Conservation (phyloP, 2,797 vertebrate genomes). For the Lerista edwardsae region DNA sequence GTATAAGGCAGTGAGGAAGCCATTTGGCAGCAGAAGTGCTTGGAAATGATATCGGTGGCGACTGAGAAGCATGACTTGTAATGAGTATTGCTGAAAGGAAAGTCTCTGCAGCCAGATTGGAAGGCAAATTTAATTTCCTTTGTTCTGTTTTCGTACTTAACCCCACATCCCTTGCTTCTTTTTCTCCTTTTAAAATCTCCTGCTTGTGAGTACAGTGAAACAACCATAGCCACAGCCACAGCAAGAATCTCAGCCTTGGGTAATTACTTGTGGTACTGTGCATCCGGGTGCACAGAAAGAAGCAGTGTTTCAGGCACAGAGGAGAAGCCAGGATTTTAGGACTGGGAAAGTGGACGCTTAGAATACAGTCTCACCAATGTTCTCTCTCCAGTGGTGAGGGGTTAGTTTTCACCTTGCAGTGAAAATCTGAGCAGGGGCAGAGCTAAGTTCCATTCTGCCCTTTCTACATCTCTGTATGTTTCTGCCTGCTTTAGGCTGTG, state of each 20-base stretch:
- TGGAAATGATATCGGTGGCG: conserved; percentile 53
- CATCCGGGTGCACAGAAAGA: neutral
- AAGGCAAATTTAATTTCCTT: conserved; percentile 62
- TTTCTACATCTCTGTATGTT: neutral
- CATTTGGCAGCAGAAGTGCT: conserved; percentile 52
- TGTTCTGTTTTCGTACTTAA: neutral
- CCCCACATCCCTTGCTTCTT: conserved; percentile 30
- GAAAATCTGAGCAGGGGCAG: too few species aligned
- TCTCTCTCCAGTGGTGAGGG: neutral
- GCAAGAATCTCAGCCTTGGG: neutral
- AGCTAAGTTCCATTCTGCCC: neutral
- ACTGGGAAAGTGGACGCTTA: neutral
- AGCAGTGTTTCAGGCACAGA: neutral
- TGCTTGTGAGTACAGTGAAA: conserved; percentile 41
- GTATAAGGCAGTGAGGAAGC: conserved; percentile 57
- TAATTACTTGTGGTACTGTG: conserved; percentile 36
- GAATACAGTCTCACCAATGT: too few species aligned
- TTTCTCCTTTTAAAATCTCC: conserved; percentile 64
- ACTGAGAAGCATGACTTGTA: conserved; percentile 61
- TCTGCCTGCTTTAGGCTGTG: neutral
- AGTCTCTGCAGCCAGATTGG: conserved; percentile 72
- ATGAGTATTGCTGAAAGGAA: conserved; percentile 70
- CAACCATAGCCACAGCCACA: neutral
- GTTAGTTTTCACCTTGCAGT: too few species aligned
- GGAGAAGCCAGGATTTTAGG: neutral